These are phyloP conservation scores for Marisa cornuarietis DNA, from an alignment of 1,140 invertebrate species.

Conservation along the genomic window DNA sequence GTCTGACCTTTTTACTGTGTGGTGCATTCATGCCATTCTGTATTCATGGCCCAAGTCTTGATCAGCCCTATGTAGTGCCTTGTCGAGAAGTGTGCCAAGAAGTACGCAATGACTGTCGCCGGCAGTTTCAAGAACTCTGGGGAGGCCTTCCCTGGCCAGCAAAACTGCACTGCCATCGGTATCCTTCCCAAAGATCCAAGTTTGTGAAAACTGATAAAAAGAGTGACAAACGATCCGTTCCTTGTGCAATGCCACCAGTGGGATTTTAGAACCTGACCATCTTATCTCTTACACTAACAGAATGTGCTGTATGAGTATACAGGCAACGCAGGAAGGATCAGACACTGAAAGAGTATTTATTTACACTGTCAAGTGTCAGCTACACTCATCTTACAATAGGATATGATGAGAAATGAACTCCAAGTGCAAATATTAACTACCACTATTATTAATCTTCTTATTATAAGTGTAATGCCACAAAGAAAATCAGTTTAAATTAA, in stretches of 20 bases:
- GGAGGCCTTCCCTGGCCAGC: constrained; percentile 38
- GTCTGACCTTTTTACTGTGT: constrained; percentile 36
- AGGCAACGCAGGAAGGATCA: too few relatives aligned
- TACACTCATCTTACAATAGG: too few relatives aligned
- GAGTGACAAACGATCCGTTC: constrained; percentile 11
- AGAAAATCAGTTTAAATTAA: too few relatives aligned
- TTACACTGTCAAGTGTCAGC: too few relatives aligned
- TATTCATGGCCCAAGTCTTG: constrained; percentile 15
- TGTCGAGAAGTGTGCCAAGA: constrained; percentile 39
- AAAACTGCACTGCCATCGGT: constrained; percentile 42
- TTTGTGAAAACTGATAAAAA: neutral
- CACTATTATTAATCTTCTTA: too few relatives aligned
- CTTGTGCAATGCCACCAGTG: constrained; percentile 33
- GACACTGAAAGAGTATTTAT: too few relatives aligned
- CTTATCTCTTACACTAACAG: neutral
- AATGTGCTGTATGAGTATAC: too few relatives aligned
- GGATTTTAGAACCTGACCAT: neutral
- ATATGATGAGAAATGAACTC: too few relatives aligned
- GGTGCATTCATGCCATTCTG: constrained; percentile 43
- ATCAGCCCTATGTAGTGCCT: constrained; percentile 34
- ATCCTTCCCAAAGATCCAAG: constrained; percentile 26
- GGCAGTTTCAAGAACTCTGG: constrained; percentile 23
- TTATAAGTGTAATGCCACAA: too few relatives aligned
- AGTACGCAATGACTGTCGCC: constrained; percentile 26
- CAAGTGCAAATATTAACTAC: too few relatives aligned